Base-by-base conservation (phyloP, 2,888 invertebrate genomes). In the Drosophila trichaetosa region DNA sequence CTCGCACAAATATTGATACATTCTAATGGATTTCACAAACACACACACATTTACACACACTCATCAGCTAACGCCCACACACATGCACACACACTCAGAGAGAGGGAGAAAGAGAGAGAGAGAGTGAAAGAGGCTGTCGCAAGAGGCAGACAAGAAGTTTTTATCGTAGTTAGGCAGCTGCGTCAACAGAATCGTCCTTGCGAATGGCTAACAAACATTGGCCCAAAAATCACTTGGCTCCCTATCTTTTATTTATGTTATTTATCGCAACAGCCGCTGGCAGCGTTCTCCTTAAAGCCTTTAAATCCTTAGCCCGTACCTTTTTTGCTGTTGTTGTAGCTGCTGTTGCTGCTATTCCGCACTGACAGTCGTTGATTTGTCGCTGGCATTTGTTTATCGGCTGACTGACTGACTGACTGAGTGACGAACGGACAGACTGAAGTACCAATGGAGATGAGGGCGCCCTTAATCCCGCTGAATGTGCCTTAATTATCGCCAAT, bases 1-100 rank as follows among this genome's bases (percentile, higher is more conserved):
- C 72, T 80, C 79, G 76, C 83, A 84, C 90, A 89, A 89, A 89
- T 89, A 89, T 89, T 89, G 90, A 90, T 88, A 87, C 89, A 87
- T 90, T 80, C 89, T 88, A 90, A 89, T 88, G 90, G 88, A 79
- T 86, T 83, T 77, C 81, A 74, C 62, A 65, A 57, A 69, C 64
- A 63, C 57, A 64, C 65, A 59, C 67, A 49, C 52, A 59, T 40
- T 58, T 27, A 24, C 31, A 62, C 57, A 40, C 36, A 48, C 57
- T 34, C 58, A 51, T 21, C 33, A 56, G 27, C 8, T 16, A 42
- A 60, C 49, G 38, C 31, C 18, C 48, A 62, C 59, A 31, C 21
- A 31, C 40, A 48, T 27, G 57, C 63, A 60, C 54, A 49, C 62
- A 53, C 60, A 53, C 36, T 16, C 13, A 3, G 3, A 42, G 6